A percentile compares a stretch with the other conserved stretches of the same genome.
These are phyloP conservation scores for Anoplophora glabripennis DNA, from an alignment of 1,140 invertebrate species.

Conservation along the genomic window DNA sequence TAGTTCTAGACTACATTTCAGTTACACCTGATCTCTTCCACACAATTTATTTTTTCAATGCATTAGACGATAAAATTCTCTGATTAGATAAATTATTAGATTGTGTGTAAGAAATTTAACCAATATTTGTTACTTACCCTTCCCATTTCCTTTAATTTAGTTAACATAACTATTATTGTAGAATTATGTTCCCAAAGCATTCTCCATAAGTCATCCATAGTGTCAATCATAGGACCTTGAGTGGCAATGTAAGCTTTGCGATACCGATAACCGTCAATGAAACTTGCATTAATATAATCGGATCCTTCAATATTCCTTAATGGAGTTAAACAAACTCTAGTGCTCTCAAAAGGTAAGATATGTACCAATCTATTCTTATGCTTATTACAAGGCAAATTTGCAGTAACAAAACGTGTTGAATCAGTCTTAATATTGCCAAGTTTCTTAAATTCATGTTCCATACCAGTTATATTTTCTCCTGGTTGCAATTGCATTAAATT, in stretches of 20 bases:
- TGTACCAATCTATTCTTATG: constrained; percentile 94
- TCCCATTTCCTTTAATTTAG: constrained; percentile 96
- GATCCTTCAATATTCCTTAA: constrained; percentile 90
- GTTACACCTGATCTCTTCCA: too few relatives aligned
- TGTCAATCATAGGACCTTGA: constrained; percentile 93
- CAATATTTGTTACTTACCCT: constrained; percentile 61
- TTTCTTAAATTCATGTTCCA: constrained; percentile 99
- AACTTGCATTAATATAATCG: constrained; percentile 98
- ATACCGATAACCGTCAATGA: constrained; percentile 92
- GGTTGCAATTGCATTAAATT: constrained; percentile 79
- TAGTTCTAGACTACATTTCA: too few relatives aligned
- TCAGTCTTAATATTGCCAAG: constrained; percentile 92
- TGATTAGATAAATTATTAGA: too few relatives aligned
- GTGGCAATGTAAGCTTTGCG: constrained; percentile 96
- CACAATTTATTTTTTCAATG: too few relatives aligned
- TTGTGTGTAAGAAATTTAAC: neutral
- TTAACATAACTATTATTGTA: constrained; percentile 98
- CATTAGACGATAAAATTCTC: too few relatives aligned
- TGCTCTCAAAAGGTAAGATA: constrained; percentile 95
- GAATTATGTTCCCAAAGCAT: constrained; percentile 99
- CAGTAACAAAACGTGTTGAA: constrained; percentile 90
- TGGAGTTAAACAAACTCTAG: constrained; percentile 89
- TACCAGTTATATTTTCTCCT: constrained; percentile 87
- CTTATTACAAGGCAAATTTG: constrained; percentile 95
- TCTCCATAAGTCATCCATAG: constrained; percentile 97